These are phyloP conservation scores for Brienomyrus brachyistius DNA, from an alignment of 2,113 vertebrate genomes.

Conservation along the genomic window DNA sequence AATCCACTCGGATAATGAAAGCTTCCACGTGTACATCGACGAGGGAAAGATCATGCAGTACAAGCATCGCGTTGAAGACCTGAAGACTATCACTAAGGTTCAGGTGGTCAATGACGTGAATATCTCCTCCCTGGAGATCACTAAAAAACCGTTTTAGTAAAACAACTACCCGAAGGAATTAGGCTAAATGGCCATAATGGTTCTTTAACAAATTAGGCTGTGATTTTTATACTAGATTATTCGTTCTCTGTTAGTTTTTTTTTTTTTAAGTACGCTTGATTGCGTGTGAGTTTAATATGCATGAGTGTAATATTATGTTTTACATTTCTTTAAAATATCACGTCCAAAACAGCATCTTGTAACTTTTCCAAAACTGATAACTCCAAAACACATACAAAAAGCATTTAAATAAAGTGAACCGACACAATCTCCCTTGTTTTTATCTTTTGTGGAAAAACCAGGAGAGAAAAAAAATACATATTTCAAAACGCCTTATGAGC, in stretches of 20 bases:
- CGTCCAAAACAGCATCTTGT: neutral
- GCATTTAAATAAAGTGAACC: neutral
- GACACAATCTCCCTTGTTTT: neutral
- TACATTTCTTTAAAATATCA: neutral
- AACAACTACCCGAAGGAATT: neutral
- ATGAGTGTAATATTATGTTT: neutral
- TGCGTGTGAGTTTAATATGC: neutral
- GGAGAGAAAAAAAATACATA: neutral
- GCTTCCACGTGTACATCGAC: conserved; percentile 64
- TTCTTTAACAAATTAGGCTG: conserved; percentile 12
- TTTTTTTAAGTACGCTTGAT: conserved; percentile 11
- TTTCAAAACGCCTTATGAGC: neutral
- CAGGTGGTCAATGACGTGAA: conserved; percentile 62
- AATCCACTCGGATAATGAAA: conserved; percentile 62
- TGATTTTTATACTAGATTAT: conserved; percentile 25
- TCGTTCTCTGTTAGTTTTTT: conserved; percentile 14
- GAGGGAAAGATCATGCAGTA: conserved; percentile 62
- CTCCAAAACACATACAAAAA: neutral
- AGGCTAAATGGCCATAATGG: neutral
- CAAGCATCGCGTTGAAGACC: conserved; percentile 57
- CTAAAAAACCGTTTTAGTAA: conserved; percentile 52
- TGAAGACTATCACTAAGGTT: conserved; percentile 61
- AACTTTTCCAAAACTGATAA: neutral
- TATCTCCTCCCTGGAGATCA: conserved; percentile 66
- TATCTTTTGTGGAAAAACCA: neutral